Evolutionary conservation across 2,888 invertebrate species (phyloP).

Genomic region (Sussaba pulchella): DNA sequence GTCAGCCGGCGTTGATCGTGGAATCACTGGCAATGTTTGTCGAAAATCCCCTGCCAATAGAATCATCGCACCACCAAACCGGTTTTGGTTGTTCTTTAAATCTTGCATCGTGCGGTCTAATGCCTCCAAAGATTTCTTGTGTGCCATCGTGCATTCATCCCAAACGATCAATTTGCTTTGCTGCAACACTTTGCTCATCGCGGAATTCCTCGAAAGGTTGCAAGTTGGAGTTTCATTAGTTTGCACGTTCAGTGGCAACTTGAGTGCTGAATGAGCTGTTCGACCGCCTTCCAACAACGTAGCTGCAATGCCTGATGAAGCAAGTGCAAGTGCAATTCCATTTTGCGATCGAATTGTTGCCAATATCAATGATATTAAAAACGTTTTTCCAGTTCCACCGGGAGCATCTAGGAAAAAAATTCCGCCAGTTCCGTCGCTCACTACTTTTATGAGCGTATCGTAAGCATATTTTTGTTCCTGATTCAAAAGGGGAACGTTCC

Average conservation of each 20-base stretch:
- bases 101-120: constrained; percentile 68
- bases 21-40: constrained; percentile 73
- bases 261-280: constrained; percentile 82
- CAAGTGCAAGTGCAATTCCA: constrained; percentile 80
- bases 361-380: constrained; percentile 30
- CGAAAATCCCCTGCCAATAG: constrained; percentile 74
- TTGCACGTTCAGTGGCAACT: constrained; percentile 77
- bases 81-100: no score
- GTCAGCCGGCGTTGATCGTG: constrained; percentile 70
- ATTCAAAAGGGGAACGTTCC: constrained; percentile 35
- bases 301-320: constrained; percentile 84
- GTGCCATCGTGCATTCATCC: constrained; percentile 83
- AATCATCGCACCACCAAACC: constrained; percentile 69
- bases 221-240: constrained; percentile 2
- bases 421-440: constrained; percentile 72
- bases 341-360: constrained; percentile 15
- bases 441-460: constrained; percentile 68
- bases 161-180: not conserved
- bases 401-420: constrained; percentile 66
- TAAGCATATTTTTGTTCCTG: constrained; percentile 61
- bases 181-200: not conserved
- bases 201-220: not conserved
- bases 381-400: constrained; percentile 16
- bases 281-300: constrained; percentile 80
- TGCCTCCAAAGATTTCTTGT: constrained; percentile 78